These are phyloP conservation scores for Pollenia amentaria DNA, from an alignment of 2,888 invertebrate species.

Conservation along the genomic window DNA sequence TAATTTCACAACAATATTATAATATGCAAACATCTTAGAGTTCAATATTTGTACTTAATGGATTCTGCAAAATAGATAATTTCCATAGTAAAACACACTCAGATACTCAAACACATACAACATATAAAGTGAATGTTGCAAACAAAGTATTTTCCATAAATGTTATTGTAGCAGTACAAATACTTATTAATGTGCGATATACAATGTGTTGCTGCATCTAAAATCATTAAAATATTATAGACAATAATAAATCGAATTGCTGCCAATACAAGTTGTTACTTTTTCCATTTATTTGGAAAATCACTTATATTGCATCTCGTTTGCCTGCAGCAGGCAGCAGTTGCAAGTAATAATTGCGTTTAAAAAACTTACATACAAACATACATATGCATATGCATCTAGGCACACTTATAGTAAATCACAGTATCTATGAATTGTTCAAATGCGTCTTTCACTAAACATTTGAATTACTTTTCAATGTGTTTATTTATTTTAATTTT, in stretches of 20 bases:
- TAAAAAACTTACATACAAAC: conserved; percentile 3
- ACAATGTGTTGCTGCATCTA: neutral
- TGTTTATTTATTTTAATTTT: conserved; percentile 46
- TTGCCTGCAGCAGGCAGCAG: conserved; percentile 52
- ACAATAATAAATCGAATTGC: conserved; percentile 66
- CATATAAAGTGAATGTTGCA: conserved; percentile 29
- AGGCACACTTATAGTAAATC: neutral
- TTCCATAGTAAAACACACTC: conserved; percentile 15
- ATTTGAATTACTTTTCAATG: conserved; percentile 17
- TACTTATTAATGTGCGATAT: neutral
- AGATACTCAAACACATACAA: neutral
- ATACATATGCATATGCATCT: neutral
- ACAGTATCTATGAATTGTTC: neutral
- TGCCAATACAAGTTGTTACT: conserved; percentile 64
- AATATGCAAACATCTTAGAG: conserved; percentile 58
- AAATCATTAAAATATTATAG: conserved; percentile 65
- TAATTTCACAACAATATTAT: conserved; percentile 62
- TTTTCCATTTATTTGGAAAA: conserved; percentile 55
- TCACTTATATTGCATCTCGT: conserved; percentile 37
- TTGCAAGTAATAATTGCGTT: conserved; percentile 55
- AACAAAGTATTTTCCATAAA: conserved; percentile 47
- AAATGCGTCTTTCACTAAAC: conserved; percentile 35
- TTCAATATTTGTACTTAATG: conserved; percentile 63
- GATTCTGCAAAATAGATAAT: conserved; percentile 32
- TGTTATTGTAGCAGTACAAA: neutral